Evolutionary conservation across 1,140 invertebrate genomes (phyloP), one percentile per base, ranked within the genome.

Genomic region (Glomeris maerens): DNA sequence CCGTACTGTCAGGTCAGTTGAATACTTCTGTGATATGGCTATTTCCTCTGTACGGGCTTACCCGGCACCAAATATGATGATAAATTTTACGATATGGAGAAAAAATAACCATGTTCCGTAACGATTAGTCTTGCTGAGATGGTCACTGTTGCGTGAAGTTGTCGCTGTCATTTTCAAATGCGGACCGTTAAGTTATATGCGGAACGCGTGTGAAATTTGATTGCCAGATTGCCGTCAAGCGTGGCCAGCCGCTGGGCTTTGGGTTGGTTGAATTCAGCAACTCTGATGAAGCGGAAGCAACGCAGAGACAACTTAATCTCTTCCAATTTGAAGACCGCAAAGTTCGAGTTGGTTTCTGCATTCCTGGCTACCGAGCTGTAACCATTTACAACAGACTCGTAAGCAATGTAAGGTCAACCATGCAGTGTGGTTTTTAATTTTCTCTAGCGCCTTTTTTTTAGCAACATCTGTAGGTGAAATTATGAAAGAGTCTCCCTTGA

Each of bases 1-100:
- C 68, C 74, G 1, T 78, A 76, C 59, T 77, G 75, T 58, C 75
- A 76, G 68, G 74, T 77, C 59, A 57, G 56, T 17, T 27, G n/a
- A n/a, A n/a, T n/a, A n/a, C n/a, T n/a, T n/a, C n/a, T n/a, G n/a
- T n/a, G n/a, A n/a, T n/a, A n/a, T n/a, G n/a, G n/a, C n/a, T n/a
- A n/a, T n/a, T n/a, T n/a, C n/a, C n/a, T n/a, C n/a, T n/a, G n/a
- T n/a, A n/a, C n/a, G n/a, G n/a, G n/a, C n/a, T n/a, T n/a, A n/a
- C n/a, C n/a, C n/a, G n/a, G n/a, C n/a, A n/a, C n/a, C n/a, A n/a
- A n/a, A n/a, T n/a, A n/a, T n/a, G n/a, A n/a, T n/a, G n/a, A n/a
- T n/a, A n/a, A n/a, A n/a, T n/a, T n/a, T n/a, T n/a, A n/a, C n/a
- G n/a, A n/a, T n/a, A n/a, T n/a, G n/a, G n/a, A n/a, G n/a, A n/a